Conservation (phyloP, 2,113 vertebrate species). For the Pygathrix nemaeus region DNA sequence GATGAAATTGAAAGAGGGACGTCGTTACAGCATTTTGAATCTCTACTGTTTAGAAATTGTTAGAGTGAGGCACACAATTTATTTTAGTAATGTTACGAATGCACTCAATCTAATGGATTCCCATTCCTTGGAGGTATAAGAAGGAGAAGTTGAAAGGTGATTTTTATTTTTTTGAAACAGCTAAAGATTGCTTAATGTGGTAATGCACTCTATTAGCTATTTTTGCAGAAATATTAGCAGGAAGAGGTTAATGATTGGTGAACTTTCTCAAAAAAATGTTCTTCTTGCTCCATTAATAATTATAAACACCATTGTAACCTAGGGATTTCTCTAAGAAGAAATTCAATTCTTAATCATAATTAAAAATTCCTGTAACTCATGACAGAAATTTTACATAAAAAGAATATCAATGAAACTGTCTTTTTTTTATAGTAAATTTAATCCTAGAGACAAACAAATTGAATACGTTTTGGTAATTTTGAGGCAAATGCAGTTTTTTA, state of each 20-base stretch:
- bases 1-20: background rate
- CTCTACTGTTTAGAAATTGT: background rate
- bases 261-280: conserved; percentile 15
- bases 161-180: background rate
- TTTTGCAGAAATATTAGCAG: background rate
- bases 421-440: background rate
- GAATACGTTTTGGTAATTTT: background rate
- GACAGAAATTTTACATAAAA: background rate
- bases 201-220: background rate
- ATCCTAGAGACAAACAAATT: background rate
- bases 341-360: background rate
- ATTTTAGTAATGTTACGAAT: background rate
- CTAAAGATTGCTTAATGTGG: background rate
- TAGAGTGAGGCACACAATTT: background rate
- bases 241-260: background rate
- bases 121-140: background rate
- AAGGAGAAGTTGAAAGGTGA: background rate
- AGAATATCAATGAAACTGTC: background rate
- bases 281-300: background rate
- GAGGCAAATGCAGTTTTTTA: background rate
- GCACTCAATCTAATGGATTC: background rate
- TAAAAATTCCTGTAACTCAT: background rate
- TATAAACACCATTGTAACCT: background rate
- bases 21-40: background rate
- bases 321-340: background rate